Base-by-base conservation (phyloP, 2,797 vertebrate species). In the Perodicticus potto region DNA sequence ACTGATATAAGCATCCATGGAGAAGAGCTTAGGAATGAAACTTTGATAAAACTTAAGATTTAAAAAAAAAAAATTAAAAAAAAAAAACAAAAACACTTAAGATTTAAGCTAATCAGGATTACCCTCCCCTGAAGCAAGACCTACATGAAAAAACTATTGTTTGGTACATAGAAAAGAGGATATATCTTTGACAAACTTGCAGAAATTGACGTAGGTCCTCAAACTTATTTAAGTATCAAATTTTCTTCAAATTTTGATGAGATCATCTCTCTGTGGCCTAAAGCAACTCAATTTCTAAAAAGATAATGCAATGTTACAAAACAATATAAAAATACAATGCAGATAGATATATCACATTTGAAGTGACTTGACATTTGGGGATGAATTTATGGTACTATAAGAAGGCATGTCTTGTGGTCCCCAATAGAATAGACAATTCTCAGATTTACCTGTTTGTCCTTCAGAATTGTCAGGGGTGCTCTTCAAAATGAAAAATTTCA, bases 221-320 rank as follows among this genome's bases (percentile, higher is more conserved):
- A 69, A 92, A 88, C 22, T 40, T 14, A 91, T 77, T 20, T 65
- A 16, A 73, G 34, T 73, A 84, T 80, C 20, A 65, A 63, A n/a
- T 88, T 91, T 77, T 78, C 61, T 91, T 70, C 57, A 32, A 91
- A 72, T 91, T 72, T 61, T 86, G 19, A 90, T 86, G 25, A 4
- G 1, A 20, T 95, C 34, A 57, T 34, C 25, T 76, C 57, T 85
- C 6, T 80, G 27, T 85, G 57, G 32, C 73, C 78, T 89, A 65
- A 73, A 85, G 34, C n/a, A 91, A 89, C 32, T 88, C 23, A 76
- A 55, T 87, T 65, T 65, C 63, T 61, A 61, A 45, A 40, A 70
- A 32, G 20, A 76, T 70, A 73, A 77, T 67, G 20, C 25, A 81
- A 61, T 76, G 34, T 67, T 88, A 34, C 7, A 34, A 78, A 84